Base-by-base conservation (phyloP, 2,888 invertebrate genomes). In the Ochropacha duplaris region DNA sequence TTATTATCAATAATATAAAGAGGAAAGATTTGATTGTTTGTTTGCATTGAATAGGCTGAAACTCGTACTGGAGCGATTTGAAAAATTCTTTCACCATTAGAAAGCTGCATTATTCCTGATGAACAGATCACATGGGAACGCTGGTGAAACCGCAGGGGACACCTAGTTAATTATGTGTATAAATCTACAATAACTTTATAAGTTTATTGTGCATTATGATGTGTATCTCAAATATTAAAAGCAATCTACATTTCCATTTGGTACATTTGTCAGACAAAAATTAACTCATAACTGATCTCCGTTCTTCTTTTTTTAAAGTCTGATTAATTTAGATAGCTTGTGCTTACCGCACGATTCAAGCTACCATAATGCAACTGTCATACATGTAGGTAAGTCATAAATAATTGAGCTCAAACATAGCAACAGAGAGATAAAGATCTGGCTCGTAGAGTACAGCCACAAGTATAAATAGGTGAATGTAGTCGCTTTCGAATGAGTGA, bases 361-460 rank as follows among this genome's bases (percentile, higher is more conserved):
- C 69, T 81, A 76, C 74, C 69, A 73, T 76, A 79, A 78, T 78
- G 68, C 74, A 76, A 76, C 80, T 78, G 79, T 81, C 81, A 81
- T 78, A 73, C 71, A 72, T 75, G 74, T 74, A 72, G 65, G 74
- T 73, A 75, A 76, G 74, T 74, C 72, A 75, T 81, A 81, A 82
- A 82, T 83, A 79, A 84, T 85, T 79, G 81, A 83, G 81, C 78
- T 84, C 83, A 84, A 83, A 84, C 84, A 80, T 78, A 76, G 73
- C 71, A 77, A 68, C 68, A 58, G 59, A 58, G 59, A 75, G 85
- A 85, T 86, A 81, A 80, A 65, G 64, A 85, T 85, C 84, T 72
- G 73, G 64, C 69, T 64, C 62, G 68, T 73, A 72, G 72, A 79
- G 69, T 73, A 78, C 74, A 68, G 64, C 70, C 75, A 69, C 66